Evolutionary conservation across 2,797 vertebrate genomes (phyloP), one percentile per base, ranked within the genome.

Genomic region (Euphonia xanthogaster): DNA sequence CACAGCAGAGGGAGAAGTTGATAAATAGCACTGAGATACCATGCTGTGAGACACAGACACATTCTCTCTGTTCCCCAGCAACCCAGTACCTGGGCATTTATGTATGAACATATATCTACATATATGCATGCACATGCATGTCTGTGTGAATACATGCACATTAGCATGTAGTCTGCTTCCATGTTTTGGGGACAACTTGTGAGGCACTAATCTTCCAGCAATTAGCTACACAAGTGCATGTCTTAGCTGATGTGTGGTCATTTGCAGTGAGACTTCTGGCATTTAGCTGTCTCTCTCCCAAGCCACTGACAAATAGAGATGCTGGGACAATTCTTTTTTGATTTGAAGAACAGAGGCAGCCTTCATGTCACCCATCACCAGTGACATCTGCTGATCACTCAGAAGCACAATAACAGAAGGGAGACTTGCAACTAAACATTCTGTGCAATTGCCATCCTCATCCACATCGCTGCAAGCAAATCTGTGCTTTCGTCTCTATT

Each of bases 371-470:
- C 75, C 82, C 95, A 95, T 96, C 95, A 90, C 75, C 94, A 90
- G 55, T 90, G 93, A 90, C 94, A 96, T 96, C 95, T 97, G 96
- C 89, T 96, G 94, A 95, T 95, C 94, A 91, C 78, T 83, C 82
- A 91, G 89, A 96, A 96, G 87, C 93, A 96, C 91, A 96, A 94
- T 96, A 97, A 96, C 94, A 96, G 95, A 95, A 94, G 93, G 95
- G 76, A 96, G 95, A 94, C 91, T 84, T 78, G 85, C 94, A 97
- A 89, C 96, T 96, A 97, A 96, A 96, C 95, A 95, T 96, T 96
- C 96, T 96, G 94, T 96, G 93, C 94, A 94, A 86, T 91, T 96
- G 87, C 91, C 47, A 84, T 88, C 48, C 28, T 45, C 76, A 95
- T 86, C 89, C 55, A 94, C 91, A 94, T 90, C 78, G 86, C 68